A percentile compares a stretch with the other conserved stretches of the same genome.
Conservation (phyloP, 30 jellyfish, hydroid and myxozoan species). For the Aurelia sp. region DNA sequence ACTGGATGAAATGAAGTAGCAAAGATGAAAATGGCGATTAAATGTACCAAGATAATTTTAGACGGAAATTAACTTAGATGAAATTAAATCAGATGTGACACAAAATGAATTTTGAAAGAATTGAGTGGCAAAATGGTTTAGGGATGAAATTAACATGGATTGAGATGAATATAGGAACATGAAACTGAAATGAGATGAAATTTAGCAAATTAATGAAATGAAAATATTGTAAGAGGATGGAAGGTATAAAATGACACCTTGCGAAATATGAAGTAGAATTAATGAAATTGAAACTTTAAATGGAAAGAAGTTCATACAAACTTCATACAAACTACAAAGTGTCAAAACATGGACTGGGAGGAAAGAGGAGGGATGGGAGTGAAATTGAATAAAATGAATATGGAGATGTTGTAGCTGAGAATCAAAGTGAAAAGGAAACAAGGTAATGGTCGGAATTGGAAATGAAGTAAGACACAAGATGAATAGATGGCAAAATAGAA, state of each 20-base stretch:
- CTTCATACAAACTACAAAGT: too few relatives aligned
- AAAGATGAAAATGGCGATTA: background rate
- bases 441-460: too few relatives aligned
- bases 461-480: background rate
- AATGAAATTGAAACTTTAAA: too few relatives aligned
- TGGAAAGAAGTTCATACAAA: too few relatives aligned
- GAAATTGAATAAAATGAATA: background rate
- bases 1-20: background rate
- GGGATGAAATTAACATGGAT: too few relatives aligned
- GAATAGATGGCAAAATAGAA: background rate
- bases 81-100: background rate
- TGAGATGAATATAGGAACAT: background rate
- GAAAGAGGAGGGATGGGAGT: background rate
- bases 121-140: background rate
- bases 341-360: too few relatives aligned
- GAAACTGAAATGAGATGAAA: slow-evolving; percentile 3
- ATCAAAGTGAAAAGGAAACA: background rate
- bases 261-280: background rate
- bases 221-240: background rate
- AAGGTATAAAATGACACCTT: background rate
- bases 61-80: background rate
- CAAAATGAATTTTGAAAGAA: background rate
- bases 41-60: background rate
- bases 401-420: background rate
- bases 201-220: background rate